Base-by-base conservation (phyloP, 2,888 invertebrate species). In the Beris chalybata region DNA sequence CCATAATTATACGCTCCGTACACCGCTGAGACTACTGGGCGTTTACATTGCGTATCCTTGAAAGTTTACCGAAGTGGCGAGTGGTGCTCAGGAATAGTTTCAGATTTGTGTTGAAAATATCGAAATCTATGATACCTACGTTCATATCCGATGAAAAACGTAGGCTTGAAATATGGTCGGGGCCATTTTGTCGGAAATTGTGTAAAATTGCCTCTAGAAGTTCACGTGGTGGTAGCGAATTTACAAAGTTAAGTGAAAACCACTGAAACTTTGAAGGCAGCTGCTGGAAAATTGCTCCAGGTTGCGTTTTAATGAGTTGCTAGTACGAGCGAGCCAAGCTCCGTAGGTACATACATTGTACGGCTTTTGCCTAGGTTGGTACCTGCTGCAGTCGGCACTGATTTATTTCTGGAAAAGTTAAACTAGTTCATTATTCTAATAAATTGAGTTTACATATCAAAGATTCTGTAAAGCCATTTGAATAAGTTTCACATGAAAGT, bases 181-280 rank as follows among this genome's bases (percentile, higher is more conserved):
- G 61, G 61, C 52, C 15, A 38, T 31, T 22, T 43, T 38, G 45
- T 61, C 61, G 61, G 61, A 61, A 52, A 61, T 61, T 61, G 61
- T 61, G 61, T 15, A 61, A 61, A 61, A 61, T 58, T 38, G 61
- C 61, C 61, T 38, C 50, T 61, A 52, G 61, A 61, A 50, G 13
- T 61, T 50, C 61, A 61, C 61, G 61, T 61, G 52, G 61, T 52
- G 31, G 61, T 61, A 52, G 61, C 61, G 15, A 61, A 22, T 61
- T 61, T 52, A 38, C 52, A 61, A 52, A 61, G 61, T 61, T 61
- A 52, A 61, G 52, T 52, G 61, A 61, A 61, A 61, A 61, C 61
- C 61, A 61, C 61, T 43, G 61, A 50, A 43, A 59, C 50, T 50
- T 61, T 22, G 38, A 50, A 61, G 61, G 61, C 61, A 32, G 59